phyloP scores from a whole-genome alignment of 2,797 vertebrate species.

The Erethizon dorsatum region DNA sequence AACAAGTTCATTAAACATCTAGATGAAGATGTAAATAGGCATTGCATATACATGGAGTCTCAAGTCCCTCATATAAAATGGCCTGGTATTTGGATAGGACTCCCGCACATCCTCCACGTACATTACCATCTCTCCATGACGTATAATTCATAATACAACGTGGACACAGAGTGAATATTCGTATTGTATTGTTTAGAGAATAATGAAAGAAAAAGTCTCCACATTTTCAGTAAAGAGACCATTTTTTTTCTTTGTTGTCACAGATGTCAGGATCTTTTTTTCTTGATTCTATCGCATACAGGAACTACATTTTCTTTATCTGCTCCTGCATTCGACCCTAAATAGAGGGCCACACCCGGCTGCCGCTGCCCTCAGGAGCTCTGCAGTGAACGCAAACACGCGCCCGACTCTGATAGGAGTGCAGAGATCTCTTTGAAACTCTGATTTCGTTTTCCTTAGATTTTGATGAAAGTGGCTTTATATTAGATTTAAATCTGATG shows the following conservation, averaged over 20 bases:
- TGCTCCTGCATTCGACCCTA: background rate
- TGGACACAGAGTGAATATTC: background rate
- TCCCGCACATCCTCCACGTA: background rate
- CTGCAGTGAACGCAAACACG: background rate
- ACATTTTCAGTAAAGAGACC: background rate
- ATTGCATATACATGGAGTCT: background rate
- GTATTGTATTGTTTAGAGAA: background rate
- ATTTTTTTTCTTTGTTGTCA: background rate
- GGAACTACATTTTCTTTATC: background rate
- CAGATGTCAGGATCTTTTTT: background rate
- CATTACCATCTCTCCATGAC: background rate
- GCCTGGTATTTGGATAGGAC: background rate
- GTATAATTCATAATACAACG: background rate
- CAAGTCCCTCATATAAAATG: background rate
- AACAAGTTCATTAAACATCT: background rate
- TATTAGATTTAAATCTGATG: slow-evolving; percentile 25
- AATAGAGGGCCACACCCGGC: background rate
- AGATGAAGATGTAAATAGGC: background rate
- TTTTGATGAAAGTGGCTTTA: background rate
- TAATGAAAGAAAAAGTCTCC: background rate
- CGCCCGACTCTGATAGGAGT: background rate
- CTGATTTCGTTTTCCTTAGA: background rate
- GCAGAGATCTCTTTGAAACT: background rate
- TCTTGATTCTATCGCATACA: background rate
- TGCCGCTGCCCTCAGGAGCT: too few species aligned